phyloP scores from a whole-genome alignment of 92 coral and sea anemone genomes.

The Meandrina meandrites region DNA sequence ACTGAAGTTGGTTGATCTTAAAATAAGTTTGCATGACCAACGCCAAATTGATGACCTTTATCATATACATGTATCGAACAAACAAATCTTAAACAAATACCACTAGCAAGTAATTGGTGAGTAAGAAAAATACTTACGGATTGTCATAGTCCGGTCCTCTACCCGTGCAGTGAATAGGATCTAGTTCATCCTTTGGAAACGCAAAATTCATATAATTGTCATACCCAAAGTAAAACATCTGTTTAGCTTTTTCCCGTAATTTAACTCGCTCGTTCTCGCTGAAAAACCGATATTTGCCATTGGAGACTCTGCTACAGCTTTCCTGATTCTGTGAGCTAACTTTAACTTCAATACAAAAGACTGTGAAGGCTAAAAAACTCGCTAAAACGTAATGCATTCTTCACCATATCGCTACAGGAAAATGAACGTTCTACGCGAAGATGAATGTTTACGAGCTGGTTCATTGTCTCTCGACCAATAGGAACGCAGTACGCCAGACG shows the following conservation, averaged over 20 bases:
- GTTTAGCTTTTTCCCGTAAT: constrained; percentile 80
- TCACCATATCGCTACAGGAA: constrained; percentile 7
- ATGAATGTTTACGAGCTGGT: neutral
- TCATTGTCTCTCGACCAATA: constrained; percentile 31
- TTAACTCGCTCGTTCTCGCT: constrained; percentile 79
- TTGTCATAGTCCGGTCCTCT: constrained; percentile 91
- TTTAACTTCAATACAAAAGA: neutral
- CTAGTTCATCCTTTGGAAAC: constrained; percentile 92
- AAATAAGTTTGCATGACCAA: neutral
- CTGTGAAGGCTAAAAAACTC: constrained; percentile 15
- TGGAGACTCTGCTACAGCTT: neutral
- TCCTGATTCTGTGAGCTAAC: neutral
- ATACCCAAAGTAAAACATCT: constrained; percentile 94
- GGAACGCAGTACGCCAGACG: constrained; percentile 39
- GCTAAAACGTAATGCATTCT: constrained; percentile 8
- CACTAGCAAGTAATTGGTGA: neutral
- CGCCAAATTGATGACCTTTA: neutral
- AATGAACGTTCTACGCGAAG: neutral
- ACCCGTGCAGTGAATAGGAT: constrained; percentile 97
- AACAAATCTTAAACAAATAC: neutral
- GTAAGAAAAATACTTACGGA: constrained; percentile 77
- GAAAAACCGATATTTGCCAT: constrained; percentile 69
- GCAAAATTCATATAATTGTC: constrained; percentile 96
- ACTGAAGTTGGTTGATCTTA: too few relatives aligned
- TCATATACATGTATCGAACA: neutral